Percentiles rank a stretch among this genome's conserved stretches.
These are phyloP conservation scores for Theocolax elegans DNA, from an alignment of 1,140 invertebrate species.

Conservation along the genomic window DNA sequence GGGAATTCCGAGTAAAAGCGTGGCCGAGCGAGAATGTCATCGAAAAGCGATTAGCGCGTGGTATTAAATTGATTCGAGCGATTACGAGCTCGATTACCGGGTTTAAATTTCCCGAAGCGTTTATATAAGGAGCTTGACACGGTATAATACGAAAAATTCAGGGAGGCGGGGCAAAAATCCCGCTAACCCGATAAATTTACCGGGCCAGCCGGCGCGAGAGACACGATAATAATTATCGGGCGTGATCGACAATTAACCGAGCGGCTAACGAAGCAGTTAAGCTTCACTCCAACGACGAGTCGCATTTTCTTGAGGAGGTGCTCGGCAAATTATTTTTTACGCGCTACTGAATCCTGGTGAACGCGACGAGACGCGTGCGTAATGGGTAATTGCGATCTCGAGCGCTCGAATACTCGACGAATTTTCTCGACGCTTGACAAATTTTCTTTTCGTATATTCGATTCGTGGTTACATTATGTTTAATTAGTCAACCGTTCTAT, in stretches of 20 bases:
- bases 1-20: background rate
- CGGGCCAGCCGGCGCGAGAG: background rate
- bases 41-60: constrained; percentile 34
- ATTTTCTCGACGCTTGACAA: no score
- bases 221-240: constrained; percentile 37
- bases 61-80: constrained; percentile 5
- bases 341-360: background rate
- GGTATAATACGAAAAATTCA: no score
- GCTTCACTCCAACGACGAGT: background rate
- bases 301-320: constrained; percentile 1
- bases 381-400: no score
- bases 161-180: background rate
- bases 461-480: no score
- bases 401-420: no score
- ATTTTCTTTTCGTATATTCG: no score
- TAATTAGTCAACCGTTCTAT: no score
- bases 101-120: background rate
- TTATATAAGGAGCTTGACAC: background rate
- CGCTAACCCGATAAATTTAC: constrained; percentile 3
- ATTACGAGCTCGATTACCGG: background rate
- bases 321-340: constrained; percentile 14
- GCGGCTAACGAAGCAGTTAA: constrained; percentile 45
- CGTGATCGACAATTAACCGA: constrained; percentile 44
- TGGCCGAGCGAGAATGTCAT: background rate
- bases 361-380: background rate